Percentiles rank a stretch among this genome's conserved stretches.
Evolutionary conservation across 2,113 vertebrate species (phyloP).

Genomic region (Xerus inauris): DNA sequence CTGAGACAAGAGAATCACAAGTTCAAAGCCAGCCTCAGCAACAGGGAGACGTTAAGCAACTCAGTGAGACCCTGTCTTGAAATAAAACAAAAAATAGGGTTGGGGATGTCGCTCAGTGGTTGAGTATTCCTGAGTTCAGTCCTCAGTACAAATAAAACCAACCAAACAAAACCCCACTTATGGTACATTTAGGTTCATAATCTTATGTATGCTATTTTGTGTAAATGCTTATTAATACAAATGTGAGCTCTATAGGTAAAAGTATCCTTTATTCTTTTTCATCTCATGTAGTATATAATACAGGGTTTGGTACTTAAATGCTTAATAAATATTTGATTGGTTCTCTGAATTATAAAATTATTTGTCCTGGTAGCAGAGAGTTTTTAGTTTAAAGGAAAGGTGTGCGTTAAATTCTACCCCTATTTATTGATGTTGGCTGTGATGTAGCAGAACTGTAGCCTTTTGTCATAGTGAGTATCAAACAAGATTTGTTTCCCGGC

Average conservation of each 20-base stretch:
- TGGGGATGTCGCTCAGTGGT: too few species aligned
- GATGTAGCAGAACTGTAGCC: neutral
- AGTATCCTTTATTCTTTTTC: neutral
- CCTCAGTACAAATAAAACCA: too few species aligned
- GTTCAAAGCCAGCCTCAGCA: too few species aligned
- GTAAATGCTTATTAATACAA: neutral
- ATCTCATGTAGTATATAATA: neutral
- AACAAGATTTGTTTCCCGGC: neutral
- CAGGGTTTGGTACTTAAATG: conserved; percentile 6
- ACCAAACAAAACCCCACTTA: too few species aligned
- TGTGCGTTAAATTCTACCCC: neutral
- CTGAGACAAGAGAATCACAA: too few species aligned
- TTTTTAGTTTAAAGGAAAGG: neutral
- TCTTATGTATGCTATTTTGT: neutral
- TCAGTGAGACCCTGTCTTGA: too few species aligned
- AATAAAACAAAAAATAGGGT: too few species aligned
- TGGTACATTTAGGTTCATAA: neutral
- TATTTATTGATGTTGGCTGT: neutral
- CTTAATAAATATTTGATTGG: conserved; percentile 4
- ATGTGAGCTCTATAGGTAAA: neutral
- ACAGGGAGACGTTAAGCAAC: too few species aligned
- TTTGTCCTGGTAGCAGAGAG: neutral
- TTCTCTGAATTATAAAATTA: neutral
- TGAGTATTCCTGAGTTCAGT: too few species aligned
- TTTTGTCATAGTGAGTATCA: neutral